These are phyloP conservation scores for Neolamprologus hecqui DNA, from an alignment of 2,113 vertebrate species.

Conservation along the genomic window DNA sequence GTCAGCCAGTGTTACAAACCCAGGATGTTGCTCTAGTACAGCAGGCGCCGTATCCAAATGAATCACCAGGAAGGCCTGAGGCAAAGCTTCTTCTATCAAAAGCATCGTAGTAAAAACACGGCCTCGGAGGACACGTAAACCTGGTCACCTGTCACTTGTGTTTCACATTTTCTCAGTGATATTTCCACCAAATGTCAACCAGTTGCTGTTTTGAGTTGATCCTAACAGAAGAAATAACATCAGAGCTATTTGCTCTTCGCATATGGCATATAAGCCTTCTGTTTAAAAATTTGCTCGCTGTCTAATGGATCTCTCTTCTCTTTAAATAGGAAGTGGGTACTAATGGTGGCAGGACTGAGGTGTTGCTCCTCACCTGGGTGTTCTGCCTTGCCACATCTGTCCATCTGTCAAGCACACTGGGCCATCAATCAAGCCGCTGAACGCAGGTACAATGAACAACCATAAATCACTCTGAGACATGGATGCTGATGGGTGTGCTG, in stretches of 20 bases:
- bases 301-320: background rate
- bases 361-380: background rate
- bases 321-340: background rate
- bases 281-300: background rate
- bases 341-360: background rate
- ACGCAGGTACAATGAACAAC: slow-evolving; percentile 12
- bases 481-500: background rate
- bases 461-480: slow-evolving; percentile 58
- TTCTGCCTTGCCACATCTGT: slow-evolving; percentile 39
- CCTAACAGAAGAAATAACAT: background rate
- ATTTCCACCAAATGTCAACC: slow-evolving; percentile 7
- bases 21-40: background rate
- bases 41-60: background rate
- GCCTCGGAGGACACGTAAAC: background rate
- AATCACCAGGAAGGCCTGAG: background rate
- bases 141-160: background rate
- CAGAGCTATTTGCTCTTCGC: background rate
- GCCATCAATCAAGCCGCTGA: slow-evolving; percentile 51
- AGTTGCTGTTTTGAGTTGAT: background rate
- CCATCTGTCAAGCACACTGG: slow-evolving; percentile 32
- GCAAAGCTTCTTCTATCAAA: background rate
- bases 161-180: background rate
- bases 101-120: background rate
- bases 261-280: background rate
- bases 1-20: background rate